phyloP scores from a whole-genome alignment of 1,140 invertebrate species.

The Nasonia longicornis region DNA sequence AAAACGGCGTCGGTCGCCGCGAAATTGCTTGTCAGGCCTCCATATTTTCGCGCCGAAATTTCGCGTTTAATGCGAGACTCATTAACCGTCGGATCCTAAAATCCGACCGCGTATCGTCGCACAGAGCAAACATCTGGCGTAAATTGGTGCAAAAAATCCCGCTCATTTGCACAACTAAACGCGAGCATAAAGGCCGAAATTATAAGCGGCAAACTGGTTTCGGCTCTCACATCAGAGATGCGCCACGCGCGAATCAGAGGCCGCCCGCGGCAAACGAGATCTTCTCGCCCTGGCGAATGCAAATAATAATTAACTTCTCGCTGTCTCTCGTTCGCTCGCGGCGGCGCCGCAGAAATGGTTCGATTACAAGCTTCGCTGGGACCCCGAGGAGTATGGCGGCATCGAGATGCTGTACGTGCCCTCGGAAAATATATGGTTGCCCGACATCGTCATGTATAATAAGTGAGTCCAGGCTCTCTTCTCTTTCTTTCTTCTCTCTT shows the following conservation, averaged over 20 bases:
- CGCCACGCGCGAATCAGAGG: background rate
- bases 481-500: conserved; percentile 18
- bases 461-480: conserved; percentile 73
- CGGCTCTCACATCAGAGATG: background rate
- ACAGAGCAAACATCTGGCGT: background rate
- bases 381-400: conserved; percentile 92
- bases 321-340: background rate
- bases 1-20: background rate
- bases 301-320: conserved; percentile 42
- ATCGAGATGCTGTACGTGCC: conserved; percentile 93
- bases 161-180: background rate
- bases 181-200: conserved; percentile 1
- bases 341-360: conserved; percentile 84
- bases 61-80: background rate
- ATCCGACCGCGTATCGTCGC: no score
- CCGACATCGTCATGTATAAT: conserved; percentile 90
- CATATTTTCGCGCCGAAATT: background rate
- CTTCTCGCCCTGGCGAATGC: conserved; percentile 19
- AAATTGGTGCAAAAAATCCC: background rate
- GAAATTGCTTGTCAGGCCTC: background rate
- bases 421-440: conserved; percentile 92
- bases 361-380: conserved; percentile 93
- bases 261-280: background rate
- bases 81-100: background rate
- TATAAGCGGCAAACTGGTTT: conserved; percentile 30